Evolutionary conservation across 2,888 invertebrate species (phyloP).

Genomic region (Drosophila anomelani): DNA sequence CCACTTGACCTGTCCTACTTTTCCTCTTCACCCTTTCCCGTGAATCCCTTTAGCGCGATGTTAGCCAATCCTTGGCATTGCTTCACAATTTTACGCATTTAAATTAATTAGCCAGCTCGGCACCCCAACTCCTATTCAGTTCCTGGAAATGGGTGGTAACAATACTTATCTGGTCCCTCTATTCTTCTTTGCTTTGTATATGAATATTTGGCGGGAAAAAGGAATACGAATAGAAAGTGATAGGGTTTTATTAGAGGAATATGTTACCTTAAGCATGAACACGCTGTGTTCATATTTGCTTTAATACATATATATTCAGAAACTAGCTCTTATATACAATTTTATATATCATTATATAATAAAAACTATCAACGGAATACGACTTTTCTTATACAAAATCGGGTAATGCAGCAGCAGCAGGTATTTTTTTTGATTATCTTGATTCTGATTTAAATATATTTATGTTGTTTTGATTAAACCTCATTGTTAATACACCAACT

Average conservation of each 20-base stretch:
- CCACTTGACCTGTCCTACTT: slow-evolving; percentile 56
- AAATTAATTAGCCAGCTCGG: slow-evolving; percentile 65
- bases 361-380: too few relatives aligned
- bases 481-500: too few relatives aligned
- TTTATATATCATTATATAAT: too few relatives aligned
- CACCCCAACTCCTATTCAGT: background rate
- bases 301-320: too few relatives aligned
- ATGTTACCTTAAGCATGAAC: too few relatives aligned
- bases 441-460: too few relatives aligned
- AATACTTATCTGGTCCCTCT: background rate
- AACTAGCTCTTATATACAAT: too few relatives aligned
- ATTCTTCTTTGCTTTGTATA: background rate
- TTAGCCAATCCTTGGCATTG: slow-evolving; percentile 56
- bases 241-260: background rate
- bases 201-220: background rate
- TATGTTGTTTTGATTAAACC: too few relatives aligned
- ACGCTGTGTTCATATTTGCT: too few relatives aligned
- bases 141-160: background rate
- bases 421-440: too few relatives aligned
- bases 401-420: too few relatives aligned
- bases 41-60: slow-evolving; percentile 50
- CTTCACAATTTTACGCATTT: slow-evolving; percentile 71
- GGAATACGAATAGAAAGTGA: background rate
- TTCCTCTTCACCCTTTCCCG: background rate
- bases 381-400: too few relatives aligned